Evolutionary conservation across 2,797 vertebrate species (phyloP).

Genomic region (Enteromius fasciolatus): DNA sequence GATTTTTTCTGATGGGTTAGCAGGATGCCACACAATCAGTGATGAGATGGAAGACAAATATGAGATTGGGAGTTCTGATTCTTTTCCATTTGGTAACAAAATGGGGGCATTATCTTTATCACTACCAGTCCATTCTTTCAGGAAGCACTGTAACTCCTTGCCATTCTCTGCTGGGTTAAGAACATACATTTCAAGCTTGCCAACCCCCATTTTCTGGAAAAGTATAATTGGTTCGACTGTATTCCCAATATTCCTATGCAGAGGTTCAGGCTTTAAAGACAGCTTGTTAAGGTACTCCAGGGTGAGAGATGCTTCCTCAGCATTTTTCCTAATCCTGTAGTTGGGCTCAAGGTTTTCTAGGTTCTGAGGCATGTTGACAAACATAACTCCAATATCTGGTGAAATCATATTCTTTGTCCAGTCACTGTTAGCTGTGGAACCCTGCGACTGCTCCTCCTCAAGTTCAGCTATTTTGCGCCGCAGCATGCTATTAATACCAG

Average conservation of each 20-base stretch:
- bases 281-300: conserved; percentile 91
- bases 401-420: conserved; percentile 99
- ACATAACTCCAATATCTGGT: conserved; percentile 93
- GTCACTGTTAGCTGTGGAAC: conserved; percentile 92
- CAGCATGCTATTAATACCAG: conserved; percentile 96
- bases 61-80: conserved; percentile 90
- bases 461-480: conserved; percentile 91
- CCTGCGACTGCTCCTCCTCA: conserved; percentile 95
- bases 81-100: conserved; percentile 87
- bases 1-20: conserved; percentile 93
- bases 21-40: conserved; percentile 96
- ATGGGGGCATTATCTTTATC: conserved; percentile 88
- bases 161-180: conserved; percentile 93
- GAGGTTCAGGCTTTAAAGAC: conserved; percentile 89
- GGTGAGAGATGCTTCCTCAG: conserved; percentile 89
- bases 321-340: conserved; percentile 84
- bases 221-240: conserved; percentile 90
- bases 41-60: conserved; percentile 93
- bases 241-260: conserved; percentile 87
- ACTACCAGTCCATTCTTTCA: conserved; percentile 95
- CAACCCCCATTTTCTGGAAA: conserved; percentile 98
- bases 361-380: conserved; percentile 93
- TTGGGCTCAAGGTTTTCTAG: conserved; percentile 85
- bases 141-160: conserved; percentile 94
- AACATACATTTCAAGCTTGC: conserved; percentile 97